Evolutionary conservation across 2,888 invertebrate species (phyloP).

Genomic region (Theristus sp.): DNA sequence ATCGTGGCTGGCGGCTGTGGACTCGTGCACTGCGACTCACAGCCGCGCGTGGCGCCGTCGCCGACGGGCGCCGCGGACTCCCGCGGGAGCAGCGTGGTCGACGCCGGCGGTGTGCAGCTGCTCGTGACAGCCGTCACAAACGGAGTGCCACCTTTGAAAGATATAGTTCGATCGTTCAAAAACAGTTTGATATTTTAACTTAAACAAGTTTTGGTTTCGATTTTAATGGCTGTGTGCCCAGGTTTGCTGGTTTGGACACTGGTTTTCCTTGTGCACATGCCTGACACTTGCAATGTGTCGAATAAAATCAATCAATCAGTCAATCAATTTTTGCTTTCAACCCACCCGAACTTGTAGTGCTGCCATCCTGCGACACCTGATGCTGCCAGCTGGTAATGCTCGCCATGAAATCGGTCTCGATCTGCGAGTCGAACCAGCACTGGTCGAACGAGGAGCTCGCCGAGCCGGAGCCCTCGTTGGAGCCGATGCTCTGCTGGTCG

Average conservation of each 20-base stretch:
- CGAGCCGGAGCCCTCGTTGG: not conserved
- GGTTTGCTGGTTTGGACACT: no score
- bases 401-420: slow-evolving; percentile 30
- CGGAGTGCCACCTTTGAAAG: not conserved
- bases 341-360: slow-evolving; percentile 5
- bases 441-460: not conserved
- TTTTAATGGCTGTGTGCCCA: no score
- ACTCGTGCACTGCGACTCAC: slow-evolving; percentile 3
- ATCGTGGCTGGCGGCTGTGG: slow-evolving; percentile 16
- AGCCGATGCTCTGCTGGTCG: no score
- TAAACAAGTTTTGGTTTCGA: no score
- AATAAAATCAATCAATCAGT: no score
- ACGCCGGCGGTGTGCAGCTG: not conserved
- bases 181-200: no score
- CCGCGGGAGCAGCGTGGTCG: not conserved
- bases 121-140: not conserved
- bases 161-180: not conserved
- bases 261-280: no score
- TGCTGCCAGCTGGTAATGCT: slow-evolving; percentile 20
- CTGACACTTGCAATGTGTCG: no score
- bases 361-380: slow-evolving; percentile 2
- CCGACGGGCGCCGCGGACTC: not conserved
- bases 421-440: slow-evolving; percentile 31
- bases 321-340: no score
- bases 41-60: slow-evolving; percentile 6